These are phyloP conservation scores for Sinocyclocheilus maitianheensis DNA, from an alignment of 2,113 vertebrate genomes.

Conservation along the genomic window DNA sequence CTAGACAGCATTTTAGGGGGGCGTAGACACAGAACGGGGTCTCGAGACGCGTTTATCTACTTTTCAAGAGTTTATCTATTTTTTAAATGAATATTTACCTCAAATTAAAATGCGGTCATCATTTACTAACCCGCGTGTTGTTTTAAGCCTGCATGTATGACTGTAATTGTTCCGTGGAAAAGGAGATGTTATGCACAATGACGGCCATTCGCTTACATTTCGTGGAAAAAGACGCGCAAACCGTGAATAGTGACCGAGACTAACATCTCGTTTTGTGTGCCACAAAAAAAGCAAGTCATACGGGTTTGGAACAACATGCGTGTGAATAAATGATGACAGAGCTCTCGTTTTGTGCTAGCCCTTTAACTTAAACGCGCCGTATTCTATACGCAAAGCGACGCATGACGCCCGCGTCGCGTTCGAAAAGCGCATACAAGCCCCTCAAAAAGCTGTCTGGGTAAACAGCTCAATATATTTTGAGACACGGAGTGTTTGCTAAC, in stretches of 20 bases:
- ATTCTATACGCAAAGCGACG: neutral
- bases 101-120: neutral
- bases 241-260: neutral
- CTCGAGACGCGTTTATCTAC: no score
- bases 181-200: neutral
- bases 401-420: neutral
- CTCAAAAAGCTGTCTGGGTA: neutral
- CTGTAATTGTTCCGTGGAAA: neutral
- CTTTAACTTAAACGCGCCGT: neutral
- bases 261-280: neutral
- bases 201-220: neutral
- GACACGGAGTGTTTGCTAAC: constrained; percentile 31
- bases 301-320: neutral
- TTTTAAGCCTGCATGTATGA: neutral
- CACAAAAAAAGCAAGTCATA: no score
- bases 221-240: neutral
- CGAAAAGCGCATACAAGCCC: neutral
- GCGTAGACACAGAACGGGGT: neutral
- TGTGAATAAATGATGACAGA: neutral
- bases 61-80: neutral
- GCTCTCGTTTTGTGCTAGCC: neutral
- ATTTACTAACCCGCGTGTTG: neutral
- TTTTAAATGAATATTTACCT: neutral
- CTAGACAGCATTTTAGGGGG: neutral
- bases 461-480: neutral